These are phyloP conservation scores for mouse (Mus musculus) DNA, from an alignment of 2,113 vertebrate species.

Conservation along the genomic window GRCm39 chr12:106539501-106540000, in stretches of 20 bases:
- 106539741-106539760: too few relatives aligned
- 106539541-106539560: too few relatives aligned
- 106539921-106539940: background rate
- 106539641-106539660: background rate
- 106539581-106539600: background rate
- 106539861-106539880: too few relatives aligned
- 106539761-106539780: background rate
- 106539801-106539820: background rate
- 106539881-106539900: background rate
- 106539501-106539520: fast-evolving
- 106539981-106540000: background rate
- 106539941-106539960: background rate
- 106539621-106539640: background rate
- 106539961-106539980: background rate
- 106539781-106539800: background rate
- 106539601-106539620: background rate
- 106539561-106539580: too few relatives aligned
- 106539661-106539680: background rate
- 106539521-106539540: background rate
- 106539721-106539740: background rate
- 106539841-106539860: background rate
- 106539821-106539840: fast-evolving
- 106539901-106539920: background rate
- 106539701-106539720: background rate
- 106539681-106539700: background rate